Conservation (phyloP, 2,797 vertebrate species). For the Adrianichthys oophorus region DNA sequence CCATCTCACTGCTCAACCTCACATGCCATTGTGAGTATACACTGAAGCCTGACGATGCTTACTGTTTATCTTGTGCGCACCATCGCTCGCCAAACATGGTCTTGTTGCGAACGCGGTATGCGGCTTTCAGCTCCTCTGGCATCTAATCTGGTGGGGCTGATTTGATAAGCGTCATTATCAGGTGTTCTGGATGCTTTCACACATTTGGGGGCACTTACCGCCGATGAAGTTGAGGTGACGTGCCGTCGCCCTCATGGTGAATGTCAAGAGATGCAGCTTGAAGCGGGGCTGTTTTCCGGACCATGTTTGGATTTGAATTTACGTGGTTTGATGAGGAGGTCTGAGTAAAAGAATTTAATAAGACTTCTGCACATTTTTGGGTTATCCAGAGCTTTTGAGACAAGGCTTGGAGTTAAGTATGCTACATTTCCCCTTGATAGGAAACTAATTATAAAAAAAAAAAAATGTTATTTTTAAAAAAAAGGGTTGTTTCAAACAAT, state of each 20-base stretch:
- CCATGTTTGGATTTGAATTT: conserved; percentile 58
- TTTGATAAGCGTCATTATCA: conserved; percentile 70
- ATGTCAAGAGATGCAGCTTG: conserved; percentile 43
- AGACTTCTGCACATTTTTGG: conserved; percentile 33
- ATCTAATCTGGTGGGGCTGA: conserved; percentile 53
- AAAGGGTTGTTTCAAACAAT: background rate
- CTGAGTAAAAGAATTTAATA: background rate
- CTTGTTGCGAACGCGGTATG: conserved; percentile 49
- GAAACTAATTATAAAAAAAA: background rate
- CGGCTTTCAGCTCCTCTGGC: conserved; percentile 31
- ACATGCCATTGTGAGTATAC: conserved; percentile 21
- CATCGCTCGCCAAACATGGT: conserved; percentile 70
- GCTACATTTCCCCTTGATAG: background rate
- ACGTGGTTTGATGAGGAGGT: background rate
- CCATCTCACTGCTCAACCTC: conserved; percentile 53
- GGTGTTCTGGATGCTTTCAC: conserved; percentile 69
- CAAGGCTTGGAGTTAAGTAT: background rate
- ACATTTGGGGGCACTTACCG: conserved; percentile 32
- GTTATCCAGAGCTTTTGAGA: conserved; percentile 15
- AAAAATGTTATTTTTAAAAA: too few relatives aligned
- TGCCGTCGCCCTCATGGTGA: conserved; percentile 13
- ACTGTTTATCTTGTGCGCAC: conserved; percentile 57
- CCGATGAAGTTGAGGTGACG: conserved; percentile 38
- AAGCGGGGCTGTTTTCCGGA: conserved; percentile 48
- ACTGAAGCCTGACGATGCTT: conserved; percentile 33